A percentile compares a stretch with the other conserved stretches of the same genome.
These are phyloP conservation scores for Hypercompe scribonia DNA, from an alignment of 2,888 invertebrate species.

Conservation along the genomic window DNA sequence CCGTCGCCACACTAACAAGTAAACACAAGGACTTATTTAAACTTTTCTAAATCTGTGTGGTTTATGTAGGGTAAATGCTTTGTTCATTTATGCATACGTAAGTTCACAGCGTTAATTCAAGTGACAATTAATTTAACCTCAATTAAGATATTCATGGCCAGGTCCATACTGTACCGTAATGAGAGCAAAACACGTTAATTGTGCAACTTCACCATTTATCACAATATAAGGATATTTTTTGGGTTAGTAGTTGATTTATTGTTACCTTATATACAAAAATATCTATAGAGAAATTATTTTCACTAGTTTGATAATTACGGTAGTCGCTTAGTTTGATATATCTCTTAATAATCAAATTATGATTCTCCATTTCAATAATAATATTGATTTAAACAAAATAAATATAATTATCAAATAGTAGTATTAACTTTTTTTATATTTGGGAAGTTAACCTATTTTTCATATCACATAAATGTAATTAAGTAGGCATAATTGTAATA, in stretches of 20 bases:
- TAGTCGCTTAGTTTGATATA: neutral
- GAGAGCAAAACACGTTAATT: conserved; percentile 45
- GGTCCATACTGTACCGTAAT: conserved; percentile 45
- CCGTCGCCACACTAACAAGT: neutral
- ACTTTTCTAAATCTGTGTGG: conserved; percentile 7
- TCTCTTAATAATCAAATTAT: neutral
- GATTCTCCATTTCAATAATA: neutral
- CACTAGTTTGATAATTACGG: neutral
- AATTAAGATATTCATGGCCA: conserved; percentile 72
- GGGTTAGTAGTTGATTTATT: neutral
- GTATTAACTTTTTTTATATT: neutral
- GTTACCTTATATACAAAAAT: neutral
- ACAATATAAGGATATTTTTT: neutral
- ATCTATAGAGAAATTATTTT: neutral
- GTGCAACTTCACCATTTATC: conserved; percentile 8
- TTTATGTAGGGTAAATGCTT: conserved; percentile 38
- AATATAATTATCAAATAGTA: neutral
- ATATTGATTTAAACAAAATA: neutral
- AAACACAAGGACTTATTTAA: neutral
- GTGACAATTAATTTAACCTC: conserved; percentile 83
- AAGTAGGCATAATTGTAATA: neutral
- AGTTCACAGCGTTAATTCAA: conserved; percentile 65
- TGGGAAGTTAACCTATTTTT: too few species aligned
- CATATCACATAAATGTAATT: neutral
- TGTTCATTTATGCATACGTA: conserved; percentile 51